Percentiles rank a stretch among this genome's conserved stretches.
These are phyloP conservation scores for Tolypeutes matacus DNA, from an alignment of 2,797 vertebrate species.

Conservation along the genomic window DNA sequence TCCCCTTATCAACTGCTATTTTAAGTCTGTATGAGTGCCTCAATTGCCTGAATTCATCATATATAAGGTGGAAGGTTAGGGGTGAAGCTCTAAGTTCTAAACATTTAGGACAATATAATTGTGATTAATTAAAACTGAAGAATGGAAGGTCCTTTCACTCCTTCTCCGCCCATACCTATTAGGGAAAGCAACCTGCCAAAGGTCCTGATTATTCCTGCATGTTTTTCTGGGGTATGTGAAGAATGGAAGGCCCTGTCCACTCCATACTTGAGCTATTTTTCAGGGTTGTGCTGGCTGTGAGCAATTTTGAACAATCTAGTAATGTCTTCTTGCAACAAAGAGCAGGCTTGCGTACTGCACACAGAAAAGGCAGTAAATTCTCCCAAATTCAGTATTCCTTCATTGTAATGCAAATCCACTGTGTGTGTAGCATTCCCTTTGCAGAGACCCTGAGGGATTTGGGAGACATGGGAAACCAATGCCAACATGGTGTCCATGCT, in stretches of 20 bases:
- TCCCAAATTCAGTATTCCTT: neutral
- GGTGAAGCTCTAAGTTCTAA: neutral
- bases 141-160: neutral
- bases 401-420: neutral
- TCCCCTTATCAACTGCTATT: neutral
- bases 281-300: neutral
- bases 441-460: neutral
- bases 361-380: neutral
- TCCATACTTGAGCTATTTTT: neutral
- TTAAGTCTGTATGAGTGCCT: neutral
- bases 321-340: neutral
- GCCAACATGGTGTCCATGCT: too few relatives aligned
- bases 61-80: neutral
- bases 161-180: neutral
- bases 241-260: neutral
- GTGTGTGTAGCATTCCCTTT: neutral
- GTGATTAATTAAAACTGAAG: neutral
- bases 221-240: neutral
- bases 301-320: neutral
- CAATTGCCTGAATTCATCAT: neutral
- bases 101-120: conserved; percentile 48
- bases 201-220: neutral
- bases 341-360: neutral
- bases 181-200: neutral
- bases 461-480: neutral